A percentile compares a stretch with the other conserved stretches of the same genome.
These are phyloP conservation scores for Drosophila macrothrix DNA, from an alignment of 2,888 invertebrate genomes.

Conservation along the genomic window DNA sequence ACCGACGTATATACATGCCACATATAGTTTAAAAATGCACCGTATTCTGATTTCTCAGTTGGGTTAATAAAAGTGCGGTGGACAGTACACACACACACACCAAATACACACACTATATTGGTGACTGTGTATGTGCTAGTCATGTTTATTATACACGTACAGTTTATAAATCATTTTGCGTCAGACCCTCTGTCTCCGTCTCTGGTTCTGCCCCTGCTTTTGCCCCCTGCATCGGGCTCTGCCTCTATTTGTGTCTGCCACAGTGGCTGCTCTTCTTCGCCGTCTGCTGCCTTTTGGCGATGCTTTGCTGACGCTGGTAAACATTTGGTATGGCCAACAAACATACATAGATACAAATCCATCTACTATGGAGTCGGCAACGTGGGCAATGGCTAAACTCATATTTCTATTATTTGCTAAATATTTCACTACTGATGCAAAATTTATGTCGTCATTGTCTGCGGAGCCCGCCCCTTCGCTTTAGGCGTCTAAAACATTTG, in stretches of 20 bases:
- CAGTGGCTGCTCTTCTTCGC: slow-evolving; percentile 60
- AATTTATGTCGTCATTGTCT: slow-evolving; percentile 77
- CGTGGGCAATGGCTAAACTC: slow-evolving; percentile 23
- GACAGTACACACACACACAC: slow-evolving; percentile 15
- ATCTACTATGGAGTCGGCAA: slow-evolving; percentile 12
- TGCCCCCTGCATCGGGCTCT: slow-evolving; percentile 16
- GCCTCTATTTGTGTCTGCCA: slow-evolving; percentile 52
- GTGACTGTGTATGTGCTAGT: slow-evolving; percentile 30
- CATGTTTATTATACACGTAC: slow-evolving; percentile 50
- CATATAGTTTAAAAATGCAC: neutral
- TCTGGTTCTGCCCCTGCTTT: slow-evolving; percentile 1
- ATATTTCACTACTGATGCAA: slow-evolving; percentile 61
- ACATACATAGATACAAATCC: neutral
- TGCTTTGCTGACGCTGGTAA: slow-evolving; percentile 78
- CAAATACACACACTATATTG: slow-evolving; percentile 3
- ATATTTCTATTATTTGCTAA: slow-evolving; percentile 56
- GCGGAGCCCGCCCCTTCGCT: slow-evolving; percentile 18
- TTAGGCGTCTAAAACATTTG: slow-evolving; percentile 40
- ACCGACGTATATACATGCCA: neutral
- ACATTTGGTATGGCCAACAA: slow-evolving; percentile 46
- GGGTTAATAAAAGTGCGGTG: slow-evolving; percentile 58
- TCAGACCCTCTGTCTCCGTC: slow-evolving; percentile 54
- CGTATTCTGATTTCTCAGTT: slow-evolving; percentile 10
- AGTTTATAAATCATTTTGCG: slow-evolving; percentile 78
- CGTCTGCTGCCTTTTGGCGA: slow-evolving; percentile 69